Evolutionary conservation across 1,140 invertebrate genomes (phyloP).

Genomic region (Chrysopa pallens): DNA sequence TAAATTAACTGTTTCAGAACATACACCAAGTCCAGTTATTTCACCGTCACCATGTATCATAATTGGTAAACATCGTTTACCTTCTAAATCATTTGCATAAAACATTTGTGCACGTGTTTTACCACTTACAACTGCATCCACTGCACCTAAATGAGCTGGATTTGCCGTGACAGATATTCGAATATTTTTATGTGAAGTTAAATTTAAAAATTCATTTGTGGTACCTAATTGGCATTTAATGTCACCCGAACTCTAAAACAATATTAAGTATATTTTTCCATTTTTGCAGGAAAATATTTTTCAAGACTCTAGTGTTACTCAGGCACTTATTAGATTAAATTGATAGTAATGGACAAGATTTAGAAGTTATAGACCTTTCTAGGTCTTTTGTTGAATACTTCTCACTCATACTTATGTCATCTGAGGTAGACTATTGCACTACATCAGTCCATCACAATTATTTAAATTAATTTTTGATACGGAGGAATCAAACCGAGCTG

Average conservation of each 20-base stretch:
- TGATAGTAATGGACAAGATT: no score
- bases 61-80: slow-evolving; percentile 38
- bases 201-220: slow-evolving; percentile 26
- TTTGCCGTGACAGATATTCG: slow-evolving; percentile 72
- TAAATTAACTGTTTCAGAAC: slow-evolving; percentile 77
- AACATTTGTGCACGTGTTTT: slow-evolving; percentile 75
- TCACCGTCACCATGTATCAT: slow-evolving; percentile 83
- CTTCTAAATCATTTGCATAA: slow-evolving; percentile 53
- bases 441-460: no score
- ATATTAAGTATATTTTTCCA: no score
- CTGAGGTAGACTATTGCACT: no score
- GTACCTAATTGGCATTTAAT: slow-evolving; percentile 90
- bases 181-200: slow-evolving; percentile 62
- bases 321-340: no score
- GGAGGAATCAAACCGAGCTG: no score
- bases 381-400: no score
- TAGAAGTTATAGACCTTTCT: no score
- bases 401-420: no score
- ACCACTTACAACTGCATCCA: slow-evolving; percentile 67
- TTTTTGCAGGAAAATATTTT: no score
- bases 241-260: slow-evolving; percentile 63
- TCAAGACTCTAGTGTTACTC: no score
- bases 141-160: slow-evolving; percentile 80
- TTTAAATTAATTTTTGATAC: no score
- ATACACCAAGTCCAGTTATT: slow-evolving; percentile 68